A percentile compares a stretch with the other conserved stretches of the same genome.
phyloP scores from a whole-genome alignment of 1,140 invertebrate genomes.

The Rhopalosiphum padi region DNA sequence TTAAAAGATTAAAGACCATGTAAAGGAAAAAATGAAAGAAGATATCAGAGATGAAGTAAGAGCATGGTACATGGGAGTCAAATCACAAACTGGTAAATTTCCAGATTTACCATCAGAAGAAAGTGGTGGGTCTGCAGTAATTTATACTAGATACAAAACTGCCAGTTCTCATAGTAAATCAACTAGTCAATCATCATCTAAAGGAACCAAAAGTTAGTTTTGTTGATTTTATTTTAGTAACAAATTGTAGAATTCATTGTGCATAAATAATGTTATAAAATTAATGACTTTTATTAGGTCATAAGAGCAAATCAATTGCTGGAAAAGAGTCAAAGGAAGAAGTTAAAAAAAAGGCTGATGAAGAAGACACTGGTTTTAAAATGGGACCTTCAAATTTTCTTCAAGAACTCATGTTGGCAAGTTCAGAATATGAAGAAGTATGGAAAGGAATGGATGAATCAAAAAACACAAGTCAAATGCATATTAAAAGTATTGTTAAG shows the following conservation, averaged over 20 bases:
- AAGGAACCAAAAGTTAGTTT: slow-evolving; percentile 73
- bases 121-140: slow-evolving; percentile 81
- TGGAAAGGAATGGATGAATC: slow-evolving; percentile 84
- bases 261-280: neutral
- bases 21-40: slow-evolving; percentile 75
- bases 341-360: slow-evolving; percentile 69
- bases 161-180: slow-evolving; percentile 75
- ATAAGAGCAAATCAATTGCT: slow-evolving; percentile 53
- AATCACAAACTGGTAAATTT: slow-evolving; percentile 83
- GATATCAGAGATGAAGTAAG: slow-evolving; percentile 85
- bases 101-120: slow-evolving; percentile 91
- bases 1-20: slow-evolving; percentile 68
- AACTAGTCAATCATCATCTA: slow-evolving; percentile 74
- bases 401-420: slow-evolving; percentile 65
- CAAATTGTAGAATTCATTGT: neutral
- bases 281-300: neutral
- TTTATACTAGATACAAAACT: slow-evolving; percentile 75
- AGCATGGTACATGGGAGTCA: slow-evolving; percentile 82
- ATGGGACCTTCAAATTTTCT: slow-evolving; percentile 66
- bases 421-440: slow-evolving; percentile 72
- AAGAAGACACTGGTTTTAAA: slow-evolving; percentile 68
- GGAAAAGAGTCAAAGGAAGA: slow-evolving; percentile 65
- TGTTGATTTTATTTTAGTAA: neutral
- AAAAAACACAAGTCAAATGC: slow-evolving; percentile 72
- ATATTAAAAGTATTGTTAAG: slow-evolving; percentile 83